phyloP scores from a whole-genome alignment of 53 echinoderm and acorn worm species.

The Pentamera pediparva region DNA sequence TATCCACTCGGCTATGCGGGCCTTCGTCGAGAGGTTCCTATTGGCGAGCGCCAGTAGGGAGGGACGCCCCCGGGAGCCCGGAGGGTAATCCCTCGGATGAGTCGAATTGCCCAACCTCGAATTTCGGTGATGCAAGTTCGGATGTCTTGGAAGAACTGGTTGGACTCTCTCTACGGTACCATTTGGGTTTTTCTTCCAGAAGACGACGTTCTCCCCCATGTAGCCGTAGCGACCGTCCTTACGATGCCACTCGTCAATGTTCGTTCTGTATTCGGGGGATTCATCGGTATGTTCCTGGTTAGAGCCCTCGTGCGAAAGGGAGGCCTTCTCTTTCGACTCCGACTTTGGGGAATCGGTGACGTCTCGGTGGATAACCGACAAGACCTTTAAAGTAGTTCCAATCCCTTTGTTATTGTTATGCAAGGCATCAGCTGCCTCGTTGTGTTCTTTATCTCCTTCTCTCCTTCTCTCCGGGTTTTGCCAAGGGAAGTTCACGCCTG shows the following conservation, averaged over 20 bases:
- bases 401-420: too few relatives aligned
- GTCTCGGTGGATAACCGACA: too few relatives aligned
- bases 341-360: too few relatives aligned
- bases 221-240: constrained; percentile 15
- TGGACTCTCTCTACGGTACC: background rate
- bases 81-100: background rate
- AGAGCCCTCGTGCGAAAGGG: background rate
- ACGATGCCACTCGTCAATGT: background rate
- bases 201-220: constrained; percentile 17
- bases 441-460: too few relatives aligned
- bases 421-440: too few relatives aligned
- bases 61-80: background rate
- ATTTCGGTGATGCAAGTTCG: background rate
- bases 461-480: too few relatives aligned
- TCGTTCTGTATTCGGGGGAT: background rate
- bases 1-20: constrained; percentile 8
- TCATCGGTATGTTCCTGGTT: background rate
- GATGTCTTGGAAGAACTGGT: background rate
- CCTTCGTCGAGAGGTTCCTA: constrained; percentile 4
- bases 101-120: background rate
- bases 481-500: too few relatives aligned
- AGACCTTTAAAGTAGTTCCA: too few relatives aligned
- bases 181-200: background rate
- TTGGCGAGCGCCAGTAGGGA: background rate
- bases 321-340: too few relatives aligned